Evolutionary conservation across 2,797 vertebrate genomes (phyloP).

Genomic region (Limnodromus scolopaceus): DNA sequence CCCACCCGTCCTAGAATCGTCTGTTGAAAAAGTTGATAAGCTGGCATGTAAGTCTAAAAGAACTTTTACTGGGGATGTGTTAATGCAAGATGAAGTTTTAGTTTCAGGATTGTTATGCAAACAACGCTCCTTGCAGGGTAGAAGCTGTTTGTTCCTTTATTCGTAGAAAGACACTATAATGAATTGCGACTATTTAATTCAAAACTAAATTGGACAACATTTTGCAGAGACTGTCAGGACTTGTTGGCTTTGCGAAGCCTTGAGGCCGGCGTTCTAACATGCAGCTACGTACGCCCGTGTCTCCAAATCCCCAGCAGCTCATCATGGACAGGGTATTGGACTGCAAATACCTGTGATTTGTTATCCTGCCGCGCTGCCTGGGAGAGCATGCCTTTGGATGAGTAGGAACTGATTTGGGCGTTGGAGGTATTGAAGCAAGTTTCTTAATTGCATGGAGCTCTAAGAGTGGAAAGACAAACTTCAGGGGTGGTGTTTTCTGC

Average conservation of each 20-base stretch:
- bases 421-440: slow-evolving; percentile 41
- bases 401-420: slow-evolving; percentile 41
- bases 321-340: slow-evolving; percentile 38
- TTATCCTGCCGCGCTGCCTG: background rate
- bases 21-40: background rate
- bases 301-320: slow-evolving; percentile 48
- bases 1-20: background rate
- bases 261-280: slow-evolving; percentile 39
- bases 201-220: slow-evolving; percentile 26
- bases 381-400: slow-evolving; percentile 33
- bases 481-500: slow-evolving; percentile 50
- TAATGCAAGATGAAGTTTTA: slow-evolving; percentile 3
- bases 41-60: background rate
- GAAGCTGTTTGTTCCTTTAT: slow-evolving; percentile 4
- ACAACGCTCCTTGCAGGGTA: background rate
- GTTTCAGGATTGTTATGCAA: slow-evolving; percentile 17
- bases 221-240: slow-evolving; percentile 59
- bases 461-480: slow-evolving; percentile 35
- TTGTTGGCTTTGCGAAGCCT: slow-evolving; percentile 61
- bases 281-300: background rate
- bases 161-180: background rate
- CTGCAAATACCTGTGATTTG: slow-evolving; percentile 42
- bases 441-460: slow-evolving; percentile 39
- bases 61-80: background rate
- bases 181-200: slow-evolving; percentile 42